phyloP scores from a whole-genome alignment of 2,797 vertebrate genomes.

The Capromys pilorides region DNA sequence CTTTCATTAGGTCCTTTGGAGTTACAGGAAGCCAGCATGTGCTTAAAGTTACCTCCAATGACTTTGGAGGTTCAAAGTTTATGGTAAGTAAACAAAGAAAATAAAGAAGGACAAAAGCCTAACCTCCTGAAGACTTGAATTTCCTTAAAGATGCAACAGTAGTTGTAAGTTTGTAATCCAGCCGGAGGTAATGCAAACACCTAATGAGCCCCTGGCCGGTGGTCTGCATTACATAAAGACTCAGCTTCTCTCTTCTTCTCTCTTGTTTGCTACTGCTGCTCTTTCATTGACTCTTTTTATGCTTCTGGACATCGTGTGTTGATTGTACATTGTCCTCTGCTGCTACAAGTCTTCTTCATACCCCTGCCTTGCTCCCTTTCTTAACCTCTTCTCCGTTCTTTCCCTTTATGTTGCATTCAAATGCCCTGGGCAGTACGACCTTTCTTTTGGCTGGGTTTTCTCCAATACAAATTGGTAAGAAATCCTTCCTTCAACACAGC shows the following conservation, averaged over 20 bases:
- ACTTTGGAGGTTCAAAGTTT: conserved; percentile 1
- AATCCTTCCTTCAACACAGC: neutral
- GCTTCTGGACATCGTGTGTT: neutral
- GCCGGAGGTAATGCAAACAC: neutral
- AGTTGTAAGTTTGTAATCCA: neutral
- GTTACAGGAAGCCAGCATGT: neutral
- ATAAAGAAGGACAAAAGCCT: neutral
- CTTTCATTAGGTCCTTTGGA: neutral
- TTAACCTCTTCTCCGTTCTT: neutral
- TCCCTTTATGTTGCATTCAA: neutral
- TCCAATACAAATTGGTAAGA: conserved; percentile 40
- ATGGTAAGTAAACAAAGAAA: conserved; percentile 18
- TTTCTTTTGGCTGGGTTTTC: conserved; percentile 20
- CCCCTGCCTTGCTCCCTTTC: neutral
- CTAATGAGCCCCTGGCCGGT: neutral
- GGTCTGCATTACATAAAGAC: neutral
- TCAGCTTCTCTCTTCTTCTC: neutral
- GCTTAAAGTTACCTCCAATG: conserved; percentile 29
- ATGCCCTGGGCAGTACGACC: neutral
- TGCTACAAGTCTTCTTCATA: neutral
- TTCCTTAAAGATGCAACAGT: neutral
- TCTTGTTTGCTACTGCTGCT: neutral
- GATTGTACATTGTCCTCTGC: neutral
- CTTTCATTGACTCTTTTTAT: neutral
- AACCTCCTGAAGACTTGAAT: neutral